A percentile compares a stretch with the other conserved stretches of the same genome.
Evolutionary conservation across 2,113 vertebrate species (phyloP).

Genomic region (Eleginops maclovinus): DNA sequence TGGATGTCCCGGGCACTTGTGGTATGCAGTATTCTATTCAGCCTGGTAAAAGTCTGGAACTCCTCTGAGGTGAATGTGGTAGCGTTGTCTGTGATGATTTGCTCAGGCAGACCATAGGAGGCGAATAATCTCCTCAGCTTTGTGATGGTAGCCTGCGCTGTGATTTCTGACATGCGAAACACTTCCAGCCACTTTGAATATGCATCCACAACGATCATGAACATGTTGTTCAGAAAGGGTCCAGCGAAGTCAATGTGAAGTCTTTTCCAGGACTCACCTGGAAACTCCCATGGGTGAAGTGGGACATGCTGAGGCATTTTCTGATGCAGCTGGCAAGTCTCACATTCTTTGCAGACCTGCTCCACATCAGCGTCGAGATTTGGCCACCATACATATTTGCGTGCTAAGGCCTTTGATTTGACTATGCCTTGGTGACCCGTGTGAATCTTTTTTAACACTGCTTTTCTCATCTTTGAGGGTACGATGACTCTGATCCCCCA

Average conservation of each 20-base stretch:
- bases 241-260: conserved; percentile 23
- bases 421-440: conserved; percentile 13
- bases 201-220: conserved; percentile 5
- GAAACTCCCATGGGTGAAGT: conserved; percentile 22
- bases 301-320: neutral
- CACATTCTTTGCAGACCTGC: neutral
- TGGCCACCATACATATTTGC: conserved; percentile 24
- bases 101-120: conserved; percentile 3
- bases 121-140: conserved; percentile 2
- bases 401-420: conserved; percentile 16
- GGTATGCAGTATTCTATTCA: conserved; percentile 18
- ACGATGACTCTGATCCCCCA: conserved; percentile 13
- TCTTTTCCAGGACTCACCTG: conserved; percentile 27
- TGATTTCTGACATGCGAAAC: conserved; percentile 3
- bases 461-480: conserved; percentile 6
- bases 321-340: conserved; percentile 7
- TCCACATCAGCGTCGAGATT: conserved; percentile 10
- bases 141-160: neutral
- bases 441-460: conserved; percentile 8
- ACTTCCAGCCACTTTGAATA: conserved; percentile 21
- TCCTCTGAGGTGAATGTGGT: conserved; percentile 12
- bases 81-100: neutral
- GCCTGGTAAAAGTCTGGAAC: conserved; percentile 4
- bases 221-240: conserved; percentile 23
- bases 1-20: neutral